These are phyloP conservation scores for Plodia interpunctella DNA, from an alignment of 1,140 invertebrate species.

Conservation along the genomic window DNA sequence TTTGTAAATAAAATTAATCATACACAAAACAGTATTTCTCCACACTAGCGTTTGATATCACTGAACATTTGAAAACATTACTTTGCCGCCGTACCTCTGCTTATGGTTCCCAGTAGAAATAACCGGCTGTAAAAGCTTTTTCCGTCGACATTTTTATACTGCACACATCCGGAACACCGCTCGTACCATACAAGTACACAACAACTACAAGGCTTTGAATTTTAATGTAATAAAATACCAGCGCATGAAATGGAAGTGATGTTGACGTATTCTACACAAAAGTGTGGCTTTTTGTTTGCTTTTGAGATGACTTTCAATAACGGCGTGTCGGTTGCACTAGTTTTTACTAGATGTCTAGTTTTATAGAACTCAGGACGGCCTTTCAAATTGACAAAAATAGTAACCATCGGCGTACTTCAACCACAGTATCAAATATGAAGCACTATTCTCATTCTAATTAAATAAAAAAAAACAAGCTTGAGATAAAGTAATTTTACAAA, in stretches of 20 bases:
- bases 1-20: not conserved
- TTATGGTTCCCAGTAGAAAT: slow-evolving; percentile 57
- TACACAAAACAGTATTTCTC: not conserved
- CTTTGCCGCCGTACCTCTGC: slow-evolving; percentile 13
- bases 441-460: no score
- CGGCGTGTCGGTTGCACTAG: not conserved
- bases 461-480: no score
- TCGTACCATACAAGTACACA: slow-evolving; percentile 26
- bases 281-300: slow-evolving; percentile 4
- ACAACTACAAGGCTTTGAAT: slow-evolving; percentile 23
- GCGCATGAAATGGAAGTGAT: slow-evolving; percentile 13
- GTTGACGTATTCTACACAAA: slow-evolving; percentile 7
- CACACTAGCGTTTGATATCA: not conserved
- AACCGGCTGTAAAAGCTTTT: slow-evolving; percentile 62
- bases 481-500: no score
- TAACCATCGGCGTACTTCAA: no score
- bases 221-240: slow-evolving; percentile 23
- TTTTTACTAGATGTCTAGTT: not conserved
- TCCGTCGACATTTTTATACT: slow-evolving; percentile 59
- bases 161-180: slow-evolving; percentile 33
- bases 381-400: no score
- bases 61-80: not conserved
- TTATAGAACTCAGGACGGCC: no score
- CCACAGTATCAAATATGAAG: no score
- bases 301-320: slow-evolving; percentile 4